phyloP scores from a whole-genome alignment of 2,113 vertebrate genomes.

The Corapipo altera region DNA sequence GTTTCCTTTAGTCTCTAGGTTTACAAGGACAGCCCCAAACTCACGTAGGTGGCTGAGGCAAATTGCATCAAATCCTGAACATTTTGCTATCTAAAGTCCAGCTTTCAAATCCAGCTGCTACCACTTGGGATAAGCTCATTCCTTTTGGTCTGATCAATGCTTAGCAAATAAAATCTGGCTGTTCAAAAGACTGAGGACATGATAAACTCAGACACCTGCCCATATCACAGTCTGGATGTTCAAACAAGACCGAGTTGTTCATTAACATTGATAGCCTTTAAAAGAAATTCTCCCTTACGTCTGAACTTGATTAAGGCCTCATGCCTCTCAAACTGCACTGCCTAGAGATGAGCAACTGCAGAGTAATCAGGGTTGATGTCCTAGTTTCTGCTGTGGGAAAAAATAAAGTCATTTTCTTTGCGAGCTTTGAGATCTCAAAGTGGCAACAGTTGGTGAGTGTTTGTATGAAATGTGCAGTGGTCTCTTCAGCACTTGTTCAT shows the following conservation, averaged over 20 bases:
- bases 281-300: not conserved
- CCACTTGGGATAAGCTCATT: not conserved
- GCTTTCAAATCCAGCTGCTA: not conserved
- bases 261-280: conserved; percentile 20
- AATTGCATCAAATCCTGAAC: not conserved
- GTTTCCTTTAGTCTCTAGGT: not conserved
- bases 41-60: not conserved
- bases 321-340: not conserved
- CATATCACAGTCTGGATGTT: not conserved
- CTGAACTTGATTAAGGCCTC: not conserved
- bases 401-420: not conserved
- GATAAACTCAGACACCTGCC: not conserved
- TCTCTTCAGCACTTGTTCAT: not conserved
- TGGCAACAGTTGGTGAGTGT: not conserved
- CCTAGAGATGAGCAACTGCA: not conserved
- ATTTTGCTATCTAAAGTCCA: not conserved
- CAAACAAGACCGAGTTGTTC: not conserved
- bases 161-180: conserved; percentile 31
- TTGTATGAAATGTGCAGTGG: not conserved
- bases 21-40: not conserved
- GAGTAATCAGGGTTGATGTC: not conserved
- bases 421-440: not conserved
- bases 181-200: not conserved
- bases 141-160: not conserved
- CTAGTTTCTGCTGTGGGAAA: not conserved